A percentile compares a stretch with the other conserved stretches of the same genome.
phyloP scores from a whole-genome alignment of 2,113 vertebrate species.

The Cromileptes altivelis region DNA sequence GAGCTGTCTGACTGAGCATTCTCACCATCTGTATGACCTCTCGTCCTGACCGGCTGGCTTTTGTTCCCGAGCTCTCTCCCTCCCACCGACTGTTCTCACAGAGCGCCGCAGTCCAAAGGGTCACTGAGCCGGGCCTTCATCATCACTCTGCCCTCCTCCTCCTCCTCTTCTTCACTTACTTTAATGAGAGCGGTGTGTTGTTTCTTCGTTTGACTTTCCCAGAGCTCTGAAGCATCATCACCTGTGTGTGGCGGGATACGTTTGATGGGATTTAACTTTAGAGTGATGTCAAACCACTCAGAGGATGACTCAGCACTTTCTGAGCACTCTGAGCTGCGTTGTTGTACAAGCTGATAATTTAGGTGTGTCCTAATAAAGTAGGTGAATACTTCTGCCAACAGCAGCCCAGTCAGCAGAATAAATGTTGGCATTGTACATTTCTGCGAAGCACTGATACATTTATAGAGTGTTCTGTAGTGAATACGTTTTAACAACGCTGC shows the following conservation, averaged over 20 bases:
- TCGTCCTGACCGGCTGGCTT: conserved; percentile 68
- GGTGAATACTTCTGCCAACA: background rate
- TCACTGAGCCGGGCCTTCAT: conserved; percentile 57
- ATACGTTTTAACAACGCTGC: no score
- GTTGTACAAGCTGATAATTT: background rate
- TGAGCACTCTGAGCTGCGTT: background rate
- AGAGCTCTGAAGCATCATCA: conserved; percentile 1
- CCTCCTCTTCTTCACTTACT: conserved; percentile 7
- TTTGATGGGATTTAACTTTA: background rate
- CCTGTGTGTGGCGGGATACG: background rate
- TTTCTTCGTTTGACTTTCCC: conserved; percentile 50
- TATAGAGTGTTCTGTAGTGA: no score
- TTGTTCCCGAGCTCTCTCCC: conserved; percentile 62
- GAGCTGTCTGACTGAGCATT: conserved; percentile 75
- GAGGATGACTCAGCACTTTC: background rate
- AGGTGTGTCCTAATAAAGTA: background rate
- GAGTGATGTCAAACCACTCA: background rate
- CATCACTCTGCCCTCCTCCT: conserved; percentile 28
- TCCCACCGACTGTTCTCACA: conserved; percentile 58
- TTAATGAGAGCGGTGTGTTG: conserved; percentile 30
- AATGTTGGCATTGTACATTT: no score
- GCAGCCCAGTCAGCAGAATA: no score
- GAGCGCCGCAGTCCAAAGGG: conserved; percentile 32
- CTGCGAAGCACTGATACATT: no score
- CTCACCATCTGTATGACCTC: conserved; percentile 82